Base-by-base conservation (phyloP, 2,113 vertebrate species). In the Sceloporus undulatus region DNA sequence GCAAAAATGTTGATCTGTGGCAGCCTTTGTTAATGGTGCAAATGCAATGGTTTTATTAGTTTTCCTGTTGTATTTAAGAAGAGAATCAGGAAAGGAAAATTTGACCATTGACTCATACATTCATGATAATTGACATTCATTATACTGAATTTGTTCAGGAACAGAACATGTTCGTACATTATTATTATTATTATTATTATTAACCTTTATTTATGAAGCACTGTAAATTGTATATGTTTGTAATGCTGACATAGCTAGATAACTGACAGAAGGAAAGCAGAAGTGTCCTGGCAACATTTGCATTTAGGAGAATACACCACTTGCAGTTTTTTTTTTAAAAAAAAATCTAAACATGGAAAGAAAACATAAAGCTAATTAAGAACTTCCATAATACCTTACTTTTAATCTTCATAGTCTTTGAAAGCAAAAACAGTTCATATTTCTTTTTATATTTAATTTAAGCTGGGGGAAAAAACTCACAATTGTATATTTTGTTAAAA, bases 181-280 rank as follows among this genome's bases (percentile, higher is more conserved):
- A 34, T 34, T 34, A 34, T 34, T 34, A 66, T 34, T 34, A 34
- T 34, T 34, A 34, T 34, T 34, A 34, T 34, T 34, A 34, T 34
- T 34, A 34, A 34, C 34, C 34, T 34, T 34, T 34, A 34, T 34
- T 34, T 34, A 34, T 34, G 34, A 34, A 34, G 34, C 34, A 34
- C 34, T 34, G 34, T 34, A 34, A 34, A 34, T 34, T 78, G 38
- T 38, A 87, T 89, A 88, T 86, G 92, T 92, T 91, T 92, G 88
- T 92, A 68, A 86, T 88, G 93, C 90, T 92, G 76, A 52, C 89
- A 93, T 90, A 90, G 85, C 73, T 0, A 82, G 89, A 84, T 91
- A 54, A 71, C 65, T 76, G 2, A 80, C 81, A 88, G 68, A 89
- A 86, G 71, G 73, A 90, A 92, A 40, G n/a, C 79, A 27, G 34